Base-by-base conservation (phyloP, 2,888 invertebrate genomes). In the Leptothorax acervorum region DNA sequence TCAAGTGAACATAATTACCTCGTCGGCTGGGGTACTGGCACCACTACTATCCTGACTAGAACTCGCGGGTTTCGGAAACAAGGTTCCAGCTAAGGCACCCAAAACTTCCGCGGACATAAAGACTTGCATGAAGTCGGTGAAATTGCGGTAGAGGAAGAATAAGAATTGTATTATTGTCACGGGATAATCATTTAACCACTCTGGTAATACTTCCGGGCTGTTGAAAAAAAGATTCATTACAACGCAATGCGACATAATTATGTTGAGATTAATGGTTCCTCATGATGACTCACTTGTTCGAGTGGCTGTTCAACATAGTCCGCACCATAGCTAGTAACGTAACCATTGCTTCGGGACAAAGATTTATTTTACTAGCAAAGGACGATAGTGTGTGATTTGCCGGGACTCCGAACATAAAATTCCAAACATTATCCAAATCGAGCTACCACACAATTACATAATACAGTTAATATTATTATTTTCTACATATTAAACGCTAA, bases 131-230 rank as follows among this genome's bases (percentile, higher is more conserved):
- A 99, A 98, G 95, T 99, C 99, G 0, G 98, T 97, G 90, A 99
- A 97, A 94, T 99, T 99, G 95, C 99, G 99, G 95, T 99, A 99
- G 23, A 99, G 96, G 93, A 99, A 99, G 93, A 99, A 98, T 57
- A 99, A 95, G 91, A 99, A 98, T 96, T 98, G 97, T 81, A 98
- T 96, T 86, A 98, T 98, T 66, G 97, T 97, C 74, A 97, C 97
- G 1, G 98, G 97, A 93, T 98, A 98, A 90, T 97, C 97, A 62
- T 95, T 96, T 48, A 98, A 95, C 97, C 98, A 98, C 8, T 97
- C 96, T 0, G 97, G 97, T 86, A 97, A 94, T 23, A 95, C 95
- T 45, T 95, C 95, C 12, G 95, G 95, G 39, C 97, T 96, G 1
- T 95, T 94, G 65, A 82, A 45, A 84, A 81, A 84, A 28, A 66